phyloP scores from a whole-genome alignment of 2,113 vertebrate species.

The Poeciliopsis occidentalis region DNA sequence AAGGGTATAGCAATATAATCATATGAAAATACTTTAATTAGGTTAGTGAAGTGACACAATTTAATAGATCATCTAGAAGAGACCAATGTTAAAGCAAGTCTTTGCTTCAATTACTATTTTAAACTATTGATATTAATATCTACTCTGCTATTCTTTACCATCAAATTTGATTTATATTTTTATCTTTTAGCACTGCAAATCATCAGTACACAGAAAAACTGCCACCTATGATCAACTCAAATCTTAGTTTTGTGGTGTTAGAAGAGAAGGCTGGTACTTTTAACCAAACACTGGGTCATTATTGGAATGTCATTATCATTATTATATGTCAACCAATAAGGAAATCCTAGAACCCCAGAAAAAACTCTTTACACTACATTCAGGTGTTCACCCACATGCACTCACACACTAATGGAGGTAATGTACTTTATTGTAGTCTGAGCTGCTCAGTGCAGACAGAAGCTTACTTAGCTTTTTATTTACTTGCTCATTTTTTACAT shows the following conservation, averaged over 20 bases:
- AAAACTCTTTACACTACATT: too few species aligned
- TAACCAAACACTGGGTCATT: too few species aligned
- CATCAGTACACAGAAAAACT: neutral
- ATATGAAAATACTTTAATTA: conserved; percentile 17
- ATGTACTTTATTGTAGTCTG: too few species aligned
- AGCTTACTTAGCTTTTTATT: neutral
- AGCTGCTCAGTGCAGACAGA: too few species aligned
- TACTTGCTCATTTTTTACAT: neutral
- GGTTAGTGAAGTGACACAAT: conserved; percentile 36
- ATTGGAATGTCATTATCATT: too few species aligned
- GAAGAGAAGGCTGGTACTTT: too few species aligned
- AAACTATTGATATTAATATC: neutral
- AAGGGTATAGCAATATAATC: neutral
- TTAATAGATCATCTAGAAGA: conserved; percentile 47
- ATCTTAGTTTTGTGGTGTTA: too few species aligned
- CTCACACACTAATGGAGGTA: too few species aligned
- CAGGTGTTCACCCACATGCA: too few species aligned
- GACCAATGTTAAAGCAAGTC: conserved; percentile 23
- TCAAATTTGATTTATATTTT: neutral
- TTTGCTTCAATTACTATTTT: conserved; percentile 7
- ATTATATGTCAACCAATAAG: too few species aligned
- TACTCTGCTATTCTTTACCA: neutral
- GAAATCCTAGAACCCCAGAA: too few species aligned
- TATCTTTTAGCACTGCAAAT: neutral
- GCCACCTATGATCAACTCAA: too few species aligned